Evolutionary conservation across 2,888 invertebrate genomes (phyloP).

Genomic region (Drosophila diplacantha): DNA sequence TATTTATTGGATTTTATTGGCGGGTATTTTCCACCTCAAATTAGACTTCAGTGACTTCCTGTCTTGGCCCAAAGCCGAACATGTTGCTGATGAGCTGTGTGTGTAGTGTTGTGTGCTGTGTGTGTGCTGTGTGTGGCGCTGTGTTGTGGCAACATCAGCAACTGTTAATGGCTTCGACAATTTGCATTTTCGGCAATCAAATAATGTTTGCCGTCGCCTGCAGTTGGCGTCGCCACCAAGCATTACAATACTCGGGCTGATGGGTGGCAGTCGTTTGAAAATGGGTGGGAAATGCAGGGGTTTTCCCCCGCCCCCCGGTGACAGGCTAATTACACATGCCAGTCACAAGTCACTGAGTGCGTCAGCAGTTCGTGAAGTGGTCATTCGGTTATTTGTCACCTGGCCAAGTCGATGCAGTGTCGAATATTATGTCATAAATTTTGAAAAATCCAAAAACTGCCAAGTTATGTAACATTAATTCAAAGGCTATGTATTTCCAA

Average conservation of each 20-base stretch:
- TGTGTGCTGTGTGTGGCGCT: neutral
- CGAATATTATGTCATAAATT: constrained; percentile 49
- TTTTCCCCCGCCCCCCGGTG: too few species aligned
- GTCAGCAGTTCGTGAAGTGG: constrained; percentile 25
- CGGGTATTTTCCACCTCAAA: neutral
- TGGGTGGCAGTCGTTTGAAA: neutral
- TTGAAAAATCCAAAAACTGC: neutral
- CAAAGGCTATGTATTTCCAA: neutral
- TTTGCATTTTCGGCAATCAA: constrained; percentile 42
- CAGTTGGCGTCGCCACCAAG: constrained; percentile 28
- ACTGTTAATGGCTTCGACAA: constrained; percentile 41
- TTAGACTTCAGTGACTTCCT: constrained; percentile 15
- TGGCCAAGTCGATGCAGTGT: constrained; percentile 28
- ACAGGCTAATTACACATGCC: constrained; percentile 62
- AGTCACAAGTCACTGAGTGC: constrained; percentile 50
- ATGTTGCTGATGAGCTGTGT: constrained; percentile 6
- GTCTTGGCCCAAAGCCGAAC: constrained; percentile 10
- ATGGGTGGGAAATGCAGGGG: neutral
- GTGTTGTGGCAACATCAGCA: constrained; percentile 25
- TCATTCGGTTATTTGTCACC: constrained; percentile 30
- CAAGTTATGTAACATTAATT: neutral
- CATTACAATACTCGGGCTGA: constrained; percentile 29
- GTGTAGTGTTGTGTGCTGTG: neutral
- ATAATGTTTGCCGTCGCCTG: constrained; percentile 40
- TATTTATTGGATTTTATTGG: neutral